Base-by-base conservation (phyloP, 1,140 invertebrate species). In the Orius laevigatus region DNA sequence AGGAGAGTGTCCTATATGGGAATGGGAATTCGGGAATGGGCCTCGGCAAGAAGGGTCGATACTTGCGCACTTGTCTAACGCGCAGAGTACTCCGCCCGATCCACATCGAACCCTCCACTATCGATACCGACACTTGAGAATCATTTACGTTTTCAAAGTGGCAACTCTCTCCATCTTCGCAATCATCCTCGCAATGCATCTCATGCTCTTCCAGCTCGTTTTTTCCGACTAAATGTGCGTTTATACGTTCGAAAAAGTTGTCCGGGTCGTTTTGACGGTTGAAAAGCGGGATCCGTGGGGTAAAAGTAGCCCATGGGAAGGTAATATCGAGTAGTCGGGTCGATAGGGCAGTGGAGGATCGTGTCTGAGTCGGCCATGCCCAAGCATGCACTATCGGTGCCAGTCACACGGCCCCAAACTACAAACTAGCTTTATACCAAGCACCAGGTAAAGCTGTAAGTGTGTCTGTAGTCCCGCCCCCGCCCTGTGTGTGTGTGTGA, bases 301-400 rank as follows among this genome's bases (percentile, higher is more conserved):
- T 18, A 25, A 25, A 25, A 25, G 25, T 25, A 25, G 25, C 25
- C 25, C 32, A 6, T 10, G 46, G 46, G 34, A 33, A 35, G 46
- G 36, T 19, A 8, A 19, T 18, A 39, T 18, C 34, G 47, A 42
- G 35, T 19, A 19, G 32, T 15, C 32, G 42, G 49, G 42, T 45
- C 41, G 49, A 45, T 45, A 45, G 16, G 16, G 42, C 38, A 36
- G 38, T 32, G 25, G 42, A 41, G 41, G 33, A 20, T 12, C 18
- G 49, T 36, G 49, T 35, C 32, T 42, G 49, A 32, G 49, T 40
- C 32, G 43, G 49, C 49, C 49, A 45, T 50, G 49, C 49, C 41
- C 49, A 41, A 38, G 41, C 49, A 45, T 45, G 41, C 41, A 50
- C 49, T 45, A 36, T 35, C 31, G 33, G 32, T 48, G 16, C 31